Evolutionary conservation across 1,140 invertebrate genomes (phyloP), one percentile per base, ranked within the genome.

Genomic region (Aphaenogaster ashmeadi): DNA sequence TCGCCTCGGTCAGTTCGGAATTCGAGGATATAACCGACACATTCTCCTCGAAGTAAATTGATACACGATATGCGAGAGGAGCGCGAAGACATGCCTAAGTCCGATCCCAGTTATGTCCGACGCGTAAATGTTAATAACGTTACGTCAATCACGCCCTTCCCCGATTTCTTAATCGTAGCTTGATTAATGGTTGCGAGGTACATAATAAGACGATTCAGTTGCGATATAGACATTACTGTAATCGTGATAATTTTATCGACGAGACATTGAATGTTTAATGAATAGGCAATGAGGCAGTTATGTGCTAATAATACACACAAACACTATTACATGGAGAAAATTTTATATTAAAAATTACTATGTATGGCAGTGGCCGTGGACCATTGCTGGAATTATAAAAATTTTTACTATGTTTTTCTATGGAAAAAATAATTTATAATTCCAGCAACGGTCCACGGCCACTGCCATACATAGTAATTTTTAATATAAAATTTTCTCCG

Each of bases 21-120:
- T 71, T 89, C 62, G 71, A 87, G 83, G 74, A 90, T 91, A 88
- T 90, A 92, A 93, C 90, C 66, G 64, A 87, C 67, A 87, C 67
- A 89, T 74, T 88, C 86, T 80, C 66, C 66, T 44, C 67, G 47
- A 90, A 64, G 86, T 56, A 91, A 89, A 41, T 15, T 47, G 75
- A 93, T 67, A 89, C 64, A 52, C n/a, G 38, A 88, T 69, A 69
- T 41, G 47, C 18, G 27, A 52, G 58, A 80, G 47, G 44, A 52
- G 18, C 13, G 38, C n/a, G 52, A 60, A 69, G 60, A 75, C 47
- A 62, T 62, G 18, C 41, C 62, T 66, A 7, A 18, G 38, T 47
- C 38, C 27, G 27, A 60, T 47, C 58, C 33, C 41, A 15, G 58
- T 27, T 18, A 18, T 60, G 33, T 21, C 15, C 18, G n/a, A 60